phyloP scores from a whole-genome alignment of 2,888 invertebrate species.

The Acleris laterana region DNA sequence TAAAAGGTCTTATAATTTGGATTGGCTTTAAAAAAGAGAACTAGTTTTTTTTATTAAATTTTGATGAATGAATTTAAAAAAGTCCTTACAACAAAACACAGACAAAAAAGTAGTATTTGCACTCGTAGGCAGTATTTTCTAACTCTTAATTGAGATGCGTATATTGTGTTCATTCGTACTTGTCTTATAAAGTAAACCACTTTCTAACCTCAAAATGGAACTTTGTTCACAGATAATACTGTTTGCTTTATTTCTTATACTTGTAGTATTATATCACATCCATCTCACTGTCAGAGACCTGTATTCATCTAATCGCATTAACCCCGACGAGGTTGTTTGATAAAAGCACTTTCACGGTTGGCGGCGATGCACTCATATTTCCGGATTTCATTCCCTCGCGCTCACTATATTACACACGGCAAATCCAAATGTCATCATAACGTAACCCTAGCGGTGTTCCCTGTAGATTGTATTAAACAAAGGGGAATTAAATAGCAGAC shows the following conservation, averaged over 20 bases:
- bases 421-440: slow-evolving; percentile 67
- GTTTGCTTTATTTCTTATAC: no score
- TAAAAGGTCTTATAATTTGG: no score
- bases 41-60: no score
- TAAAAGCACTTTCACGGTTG: slow-evolving; percentile 46
- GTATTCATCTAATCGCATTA: slow-evolving; percentile 35
- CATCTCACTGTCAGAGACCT: slow-evolving; percentile 46
- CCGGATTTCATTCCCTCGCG: slow-evolving; percentile 61
- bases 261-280: not conserved
- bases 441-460: slow-evolving; percentile 63
- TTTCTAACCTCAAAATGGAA: no score
- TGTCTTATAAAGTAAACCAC: no score
- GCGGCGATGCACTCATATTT: slow-evolving; percentile 66
- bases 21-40: no score
- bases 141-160: not conserved
- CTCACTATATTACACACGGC: slow-evolving; percentile 57
- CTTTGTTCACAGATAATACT: no score
- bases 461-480: slow-evolving; percentile 67
- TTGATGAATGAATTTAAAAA: no score
- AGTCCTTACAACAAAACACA: no score
- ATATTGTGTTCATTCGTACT: no score
- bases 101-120: no score
- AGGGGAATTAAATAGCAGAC: slow-evolving; percentile 71
- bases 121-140: no score
- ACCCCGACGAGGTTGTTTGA: slow-evolving; percentile 33